These are phyloP conservation scores for Leiothrix lutea DNA, from an alignment of 2,113 vertebrate genomes.

Conservation along the genomic window DNA sequence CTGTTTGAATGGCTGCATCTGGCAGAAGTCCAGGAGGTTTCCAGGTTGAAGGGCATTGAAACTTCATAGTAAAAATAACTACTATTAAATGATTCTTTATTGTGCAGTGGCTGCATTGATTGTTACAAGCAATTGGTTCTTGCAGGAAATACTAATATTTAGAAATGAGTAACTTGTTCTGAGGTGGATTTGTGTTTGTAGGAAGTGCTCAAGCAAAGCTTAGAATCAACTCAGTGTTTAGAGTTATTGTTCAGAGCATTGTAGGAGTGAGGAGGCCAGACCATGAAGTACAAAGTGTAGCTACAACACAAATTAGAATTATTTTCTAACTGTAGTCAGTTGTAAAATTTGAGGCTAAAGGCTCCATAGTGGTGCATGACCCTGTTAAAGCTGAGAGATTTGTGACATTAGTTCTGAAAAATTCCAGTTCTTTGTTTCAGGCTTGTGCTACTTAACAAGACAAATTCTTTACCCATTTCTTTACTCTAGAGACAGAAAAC, in stretches of 20 bases:
- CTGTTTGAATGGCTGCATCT: background rate
- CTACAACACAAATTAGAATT: background rate
- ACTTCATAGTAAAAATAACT: background rate
- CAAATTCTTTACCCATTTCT: background rate
- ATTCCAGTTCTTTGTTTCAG: background rate
- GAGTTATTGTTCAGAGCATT: background rate
- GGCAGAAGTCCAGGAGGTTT: background rate
- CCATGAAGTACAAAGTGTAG: background rate
- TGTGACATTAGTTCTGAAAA: background rate
- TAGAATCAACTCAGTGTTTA: background rate
- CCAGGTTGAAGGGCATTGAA: background rate
- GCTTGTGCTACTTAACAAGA: background rate
- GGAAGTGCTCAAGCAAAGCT: background rate
- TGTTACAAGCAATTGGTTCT: background rate
- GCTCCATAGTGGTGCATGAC: accelerated
- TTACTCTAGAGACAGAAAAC: background rate
- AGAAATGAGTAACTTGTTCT: background rate
- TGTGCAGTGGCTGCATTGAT: background rate
- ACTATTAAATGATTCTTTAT: background rate
- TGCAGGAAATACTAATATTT: background rate
- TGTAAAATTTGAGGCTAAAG: background rate
- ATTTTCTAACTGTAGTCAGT: background rate
- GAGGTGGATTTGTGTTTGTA: background rate
- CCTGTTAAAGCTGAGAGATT: background rate
- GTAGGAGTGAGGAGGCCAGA: accelerated